Evolutionary conservation across 2,888 invertebrate genomes (phyloP).

Genomic region (Eurytoma californica): DNA sequence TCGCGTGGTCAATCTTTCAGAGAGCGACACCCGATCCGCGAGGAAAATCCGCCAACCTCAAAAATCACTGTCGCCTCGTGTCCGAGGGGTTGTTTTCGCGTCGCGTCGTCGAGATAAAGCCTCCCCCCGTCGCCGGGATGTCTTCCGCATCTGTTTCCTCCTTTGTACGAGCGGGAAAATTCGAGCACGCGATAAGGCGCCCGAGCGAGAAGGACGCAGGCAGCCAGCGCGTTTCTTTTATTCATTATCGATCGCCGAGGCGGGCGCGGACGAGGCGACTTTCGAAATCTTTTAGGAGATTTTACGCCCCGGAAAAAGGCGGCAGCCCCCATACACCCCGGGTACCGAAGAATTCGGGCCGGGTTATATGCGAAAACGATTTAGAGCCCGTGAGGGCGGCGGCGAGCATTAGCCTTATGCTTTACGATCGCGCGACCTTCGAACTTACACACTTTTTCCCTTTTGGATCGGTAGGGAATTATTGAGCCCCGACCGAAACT

Average conservation of each 20-base stretch:
- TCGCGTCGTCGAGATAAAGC: constrained; percentile 16
- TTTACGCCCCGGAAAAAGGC: constrained; percentile 8
- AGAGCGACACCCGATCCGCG: too few species aligned
- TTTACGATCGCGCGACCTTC: too few species aligned
- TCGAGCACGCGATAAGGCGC: constrained; percentile 22
- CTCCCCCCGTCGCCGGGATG: not conserved
- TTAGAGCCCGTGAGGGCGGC: not conserved
- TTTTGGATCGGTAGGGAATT: too few species aligned
- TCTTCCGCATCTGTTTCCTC: not conserved
- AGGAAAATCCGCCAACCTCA: not conserved
- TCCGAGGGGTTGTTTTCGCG: constrained; percentile 12
- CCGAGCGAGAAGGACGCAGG: not conserved
- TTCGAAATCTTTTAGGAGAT: constrained; percentile 33
- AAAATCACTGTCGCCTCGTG: not conserved
- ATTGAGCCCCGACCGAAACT: too few species aligned
- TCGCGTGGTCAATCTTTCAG: too few species aligned
- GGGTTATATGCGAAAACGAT: not conserved
- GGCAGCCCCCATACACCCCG: not conserved
- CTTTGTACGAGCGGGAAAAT: constrained; percentile 16
- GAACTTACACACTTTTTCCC: too few species aligned
- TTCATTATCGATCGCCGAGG: constrained; percentile 33
- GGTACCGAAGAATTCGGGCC: constrained; percentile 4
- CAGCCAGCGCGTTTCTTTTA: constrained; percentile 42
- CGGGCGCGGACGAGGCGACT: not conserved
- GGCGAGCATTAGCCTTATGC: not conserved